Evolutionary conservation across 2,113 vertebrate genomes (phyloP), one percentile per base, ranked within the genome.

Genomic region (Chaetodon auriga): DNA sequence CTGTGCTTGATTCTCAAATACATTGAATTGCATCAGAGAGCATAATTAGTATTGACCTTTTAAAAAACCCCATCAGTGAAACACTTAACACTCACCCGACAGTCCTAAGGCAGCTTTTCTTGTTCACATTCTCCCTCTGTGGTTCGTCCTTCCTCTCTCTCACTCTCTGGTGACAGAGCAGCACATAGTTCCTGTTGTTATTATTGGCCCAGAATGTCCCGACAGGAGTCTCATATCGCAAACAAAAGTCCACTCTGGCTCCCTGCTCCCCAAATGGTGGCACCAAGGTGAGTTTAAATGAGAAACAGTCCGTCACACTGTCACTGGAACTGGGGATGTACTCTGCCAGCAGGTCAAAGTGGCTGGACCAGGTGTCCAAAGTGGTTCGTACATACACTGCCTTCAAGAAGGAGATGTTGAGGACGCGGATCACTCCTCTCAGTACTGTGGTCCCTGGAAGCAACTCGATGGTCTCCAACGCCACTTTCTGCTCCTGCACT

Each of bases 201-300:
- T 99, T 99, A 94, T 98, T 99, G 87, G 96, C 95, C 98, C 98
- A 99, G 94, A 98, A 99, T 25, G 92, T 97, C 45, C 97, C 98
- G 30, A 92, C 38, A 0, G 96, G 91, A 45, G 98, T 99, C 93
- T 99, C 97, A 0, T 98, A 99, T 36, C 97, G 95, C 93, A 99
- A 95, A 74, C 97, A 99, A 92, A 99, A 99, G 75, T 99, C 97
- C 70, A 99, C 95, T 78, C 96, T 95, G 83, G 89, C 87, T 35
- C 96, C 97, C 36, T 96, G 93, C 62, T 94, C 92, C 72, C 94
- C 94, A 46, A 96, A 97, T 19, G 97, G 97, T 53, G 97, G 97
- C 76, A 95, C 95, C 81, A 99, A 87, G 65, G 96, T 94, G 84
- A 99, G 95, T 89, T 94, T 98, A 83, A 99, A 99, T 2, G 95